Conservation (phyloP, 2,797 vertebrate species). For the Galaxias olidus region DNA sequence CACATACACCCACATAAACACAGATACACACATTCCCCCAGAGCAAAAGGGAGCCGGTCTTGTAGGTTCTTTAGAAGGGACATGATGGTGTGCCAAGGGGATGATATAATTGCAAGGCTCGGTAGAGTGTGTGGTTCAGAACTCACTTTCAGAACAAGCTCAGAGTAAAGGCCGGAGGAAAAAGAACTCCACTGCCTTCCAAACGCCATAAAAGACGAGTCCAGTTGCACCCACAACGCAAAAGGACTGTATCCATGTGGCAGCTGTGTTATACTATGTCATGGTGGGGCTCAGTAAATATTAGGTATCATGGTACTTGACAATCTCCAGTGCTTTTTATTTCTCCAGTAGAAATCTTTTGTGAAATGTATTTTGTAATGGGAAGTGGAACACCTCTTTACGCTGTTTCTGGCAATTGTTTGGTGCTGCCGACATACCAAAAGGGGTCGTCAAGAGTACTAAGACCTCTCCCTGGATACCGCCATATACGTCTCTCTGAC, state of each 20-base stretch:
- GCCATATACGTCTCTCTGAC: background rate
- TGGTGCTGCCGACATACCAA: slow-evolving; percentile 14
- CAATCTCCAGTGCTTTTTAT: slow-evolving; percentile 36
- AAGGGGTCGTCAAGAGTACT: slow-evolving; percentile 20
- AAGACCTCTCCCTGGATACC: slow-evolving; percentile 12
- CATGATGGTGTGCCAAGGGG: slow-evolving; percentile 23
- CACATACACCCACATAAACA: background rate
- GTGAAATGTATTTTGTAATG: slow-evolving; percentile 22
- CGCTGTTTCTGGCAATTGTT: slow-evolving; percentile 45
- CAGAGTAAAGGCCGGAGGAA: slow-evolving; percentile 32
- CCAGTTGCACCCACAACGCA: slow-evolving; percentile 20
- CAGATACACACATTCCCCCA: slow-evolving; percentile 10
- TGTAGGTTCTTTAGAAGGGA: background rate
- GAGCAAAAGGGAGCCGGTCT: background rate
- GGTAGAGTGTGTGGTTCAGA: slow-evolving; percentile 30
- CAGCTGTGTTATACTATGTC: slow-evolving; percentile 42
- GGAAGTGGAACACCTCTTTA: slow-evolving; percentile 14
- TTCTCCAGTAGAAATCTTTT: slow-evolving; percentile 11
- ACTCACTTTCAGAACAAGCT: slow-evolving; percentile 48
- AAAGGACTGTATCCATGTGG: slow-evolving; percentile 38
- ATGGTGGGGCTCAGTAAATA: slow-evolving; percentile 57
- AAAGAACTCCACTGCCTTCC: slow-evolving; percentile 20
- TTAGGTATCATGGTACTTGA: slow-evolving; percentile 57
- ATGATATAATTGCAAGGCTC: slow-evolving; percentile 43
- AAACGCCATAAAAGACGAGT: slow-evolving; percentile 31